Evolutionary conservation across 2,113 vertebrate genomes (phyloP), one percentile per base, ranked within the genome.

Genomic region (Pollimyrus isidori): DNA sequence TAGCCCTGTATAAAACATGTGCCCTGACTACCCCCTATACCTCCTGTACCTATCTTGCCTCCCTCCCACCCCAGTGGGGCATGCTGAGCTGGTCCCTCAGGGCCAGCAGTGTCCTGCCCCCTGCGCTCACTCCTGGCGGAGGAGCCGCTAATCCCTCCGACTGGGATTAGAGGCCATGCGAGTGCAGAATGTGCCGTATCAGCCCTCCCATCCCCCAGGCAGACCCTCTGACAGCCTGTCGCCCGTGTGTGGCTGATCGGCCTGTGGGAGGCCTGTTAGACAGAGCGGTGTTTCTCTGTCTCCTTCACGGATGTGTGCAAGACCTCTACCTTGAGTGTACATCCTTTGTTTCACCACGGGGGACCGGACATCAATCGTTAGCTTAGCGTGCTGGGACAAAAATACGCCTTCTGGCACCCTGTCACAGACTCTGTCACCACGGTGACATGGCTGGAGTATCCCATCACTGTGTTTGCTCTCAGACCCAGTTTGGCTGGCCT

Each of bases 121-220:
- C 91, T 92, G 93, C 92, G 46, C 52, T n/a, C 30, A 39, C 53
- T 85, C 93, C 94, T 94, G 93, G 93, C 93, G 92, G 94, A 95
- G 91, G 93, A 92, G 94, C 90, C 93, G 91, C 90, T 96, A 95
- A 95, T 95, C 94, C 94, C 91, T 92, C 94, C 94, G 93, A 95
- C 94, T 94, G 93, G 95, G 93, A 94, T 95, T 95, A 95, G 92
- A 93, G 93, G 92, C 92, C 88, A 90, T 93, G 93, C 93, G 92
- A 93, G 92, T 93, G 91, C 93, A 95, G 93, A 93, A 91, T 91
- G 92, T 91, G 91, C 91, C 90, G 62, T 69, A 89, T 92, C 93
- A 92, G 94, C 92, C 83, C 91, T 86, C 86, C 89, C 88, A 65
- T 87, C 10, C 73, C 23, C 56, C 88, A 84, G 45, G 39, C 88